phyloP scores from a whole-genome alignment of 2,113 vertebrate species.

The Anhinga anhinga region DNA sequence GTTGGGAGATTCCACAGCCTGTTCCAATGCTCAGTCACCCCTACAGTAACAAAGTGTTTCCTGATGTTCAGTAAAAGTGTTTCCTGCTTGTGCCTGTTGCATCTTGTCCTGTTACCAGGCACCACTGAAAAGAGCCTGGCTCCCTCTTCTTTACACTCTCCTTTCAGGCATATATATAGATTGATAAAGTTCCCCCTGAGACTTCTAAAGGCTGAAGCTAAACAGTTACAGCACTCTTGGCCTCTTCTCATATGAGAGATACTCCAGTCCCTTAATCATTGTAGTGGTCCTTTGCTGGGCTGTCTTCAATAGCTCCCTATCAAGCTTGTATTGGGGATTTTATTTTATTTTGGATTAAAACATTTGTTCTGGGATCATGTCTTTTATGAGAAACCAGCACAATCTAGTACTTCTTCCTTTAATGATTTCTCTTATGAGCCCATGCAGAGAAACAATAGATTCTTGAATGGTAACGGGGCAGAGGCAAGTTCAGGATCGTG shows the following conservation, averaged over 20 bases:
- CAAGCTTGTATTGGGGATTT: neutral
- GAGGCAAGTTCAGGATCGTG: neutral
- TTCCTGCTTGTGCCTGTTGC: neutral
- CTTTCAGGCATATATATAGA: neutral
- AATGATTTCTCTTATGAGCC: neutral
- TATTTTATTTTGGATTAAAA: neutral
- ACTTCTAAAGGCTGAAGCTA: neutral
- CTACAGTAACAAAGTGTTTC: neutral
- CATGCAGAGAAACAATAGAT: neutral
- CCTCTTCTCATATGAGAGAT: neutral
- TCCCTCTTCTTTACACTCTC: neutral
- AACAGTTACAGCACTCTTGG: neutral
- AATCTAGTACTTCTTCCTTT: neutral
- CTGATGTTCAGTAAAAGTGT: neutral
- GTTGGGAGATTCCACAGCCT: neutral
- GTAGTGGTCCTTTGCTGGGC: neutral
- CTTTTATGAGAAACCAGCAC: neutral
- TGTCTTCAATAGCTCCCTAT: neutral
- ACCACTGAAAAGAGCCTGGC: neutral
- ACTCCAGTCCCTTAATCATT: neutral
- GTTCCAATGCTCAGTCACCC: neutral
- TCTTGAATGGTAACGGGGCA: neutral
- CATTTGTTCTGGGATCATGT: neutral
- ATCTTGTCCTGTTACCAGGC: neutral
- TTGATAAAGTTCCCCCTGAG: neutral